Evolutionary conservation across 1,140 invertebrate genomes (phyloP).

Genomic region (Tribolium madens): DNA sequence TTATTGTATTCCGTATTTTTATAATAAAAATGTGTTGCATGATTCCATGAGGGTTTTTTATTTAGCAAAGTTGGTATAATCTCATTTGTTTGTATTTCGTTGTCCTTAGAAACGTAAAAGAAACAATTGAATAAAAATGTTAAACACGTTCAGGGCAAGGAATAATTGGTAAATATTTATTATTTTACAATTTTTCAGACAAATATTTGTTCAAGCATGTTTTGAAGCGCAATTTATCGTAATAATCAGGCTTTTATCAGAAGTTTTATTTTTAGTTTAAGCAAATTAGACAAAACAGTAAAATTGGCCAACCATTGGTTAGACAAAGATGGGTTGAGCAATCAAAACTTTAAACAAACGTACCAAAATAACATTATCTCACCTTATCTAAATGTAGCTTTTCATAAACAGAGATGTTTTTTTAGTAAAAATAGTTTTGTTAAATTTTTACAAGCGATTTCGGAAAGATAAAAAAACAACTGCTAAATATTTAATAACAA

Average conservation of each 20-base stretch:
- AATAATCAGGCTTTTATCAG: neutral
- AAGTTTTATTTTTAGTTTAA: neutral
- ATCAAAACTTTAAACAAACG: neutral
- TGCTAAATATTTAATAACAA: neutral
- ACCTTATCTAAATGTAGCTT: no score
- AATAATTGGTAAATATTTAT: constrained; percentile 56
- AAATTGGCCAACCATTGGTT: no score
- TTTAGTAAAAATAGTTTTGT: no score
- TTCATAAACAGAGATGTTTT: neutral
- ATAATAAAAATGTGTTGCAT: constrained; percentile 63
- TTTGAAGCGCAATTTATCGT: constrained; percentile 1
- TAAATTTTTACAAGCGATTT: no score
- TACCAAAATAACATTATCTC: neutral
- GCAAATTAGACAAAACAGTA: no score
- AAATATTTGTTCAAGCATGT: neutral
- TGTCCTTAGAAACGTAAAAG: constrained; percentile 14
- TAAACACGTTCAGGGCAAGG: constrained; percentile 54
- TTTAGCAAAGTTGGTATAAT: constrained; percentile 43
- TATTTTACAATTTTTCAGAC: neutral
- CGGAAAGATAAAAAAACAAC: no score
- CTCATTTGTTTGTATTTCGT: constrained; percentile 51
- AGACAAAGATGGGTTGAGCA: no score
- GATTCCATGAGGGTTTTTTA: constrained; percentile 46
- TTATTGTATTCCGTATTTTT: constrained; percentile 65
- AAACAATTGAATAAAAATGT: constrained; percentile 46